A percentile compares a stretch with the other conserved stretches of the same genome.
These are phyloP conservation scores for Cephonodes hylas DNA, from an alignment of 2,888 invertebrate species.

Conservation along the genomic window DNA sequence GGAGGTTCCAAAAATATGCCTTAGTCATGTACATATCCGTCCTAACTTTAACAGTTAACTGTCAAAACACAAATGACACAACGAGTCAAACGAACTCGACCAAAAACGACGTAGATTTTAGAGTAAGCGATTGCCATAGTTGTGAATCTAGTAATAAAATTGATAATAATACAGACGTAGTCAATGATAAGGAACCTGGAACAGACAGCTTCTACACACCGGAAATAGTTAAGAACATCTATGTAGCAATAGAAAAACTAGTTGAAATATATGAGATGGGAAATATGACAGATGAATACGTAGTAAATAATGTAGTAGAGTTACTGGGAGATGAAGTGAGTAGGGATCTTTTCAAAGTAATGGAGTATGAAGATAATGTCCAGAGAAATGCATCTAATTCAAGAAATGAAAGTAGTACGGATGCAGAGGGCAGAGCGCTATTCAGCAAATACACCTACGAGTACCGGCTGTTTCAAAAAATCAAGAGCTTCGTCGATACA, in stretches of 20 bases:
- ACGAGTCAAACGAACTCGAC: slow-evolving; percentile 56
- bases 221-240: slow-evolving; percentile 49
- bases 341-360: slow-evolving; percentile 78
- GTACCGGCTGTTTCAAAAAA: slow-evolving; percentile 79
- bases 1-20: slow-evolving; percentile 51
- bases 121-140: slow-evolving; percentile 71
- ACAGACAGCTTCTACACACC: background rate
- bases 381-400: slow-evolving; percentile 25
- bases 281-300: slow-evolving; percentile 58
- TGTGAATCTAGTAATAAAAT: slow-evolving; percentile 63
- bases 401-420: slow-evolving; percentile 23
- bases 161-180: slow-evolving; percentile 29
- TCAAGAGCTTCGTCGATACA: slow-evolving; percentile 80
- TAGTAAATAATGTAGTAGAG: slow-evolving; percentile 77
- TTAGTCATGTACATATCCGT: slow-evolving; percentile 57
- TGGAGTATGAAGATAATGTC: slow-evolving; percentile 81
- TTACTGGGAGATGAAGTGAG: slow-evolving; percentile 81
- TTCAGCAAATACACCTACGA: slow-evolving; percentile 71
- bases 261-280: slow-evolving; percentile 55
- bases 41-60: slow-evolving; percentile 47
- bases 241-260: slow-evolving; percentile 51
- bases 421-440: slow-evolving; percentile 54
- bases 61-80: slow-evolving; percentile 48
- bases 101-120: slow-evolving; percentile 65
- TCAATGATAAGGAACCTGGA: slow-evolving; percentile 24